Percentiles rank a stretch among this genome's conserved stretches.
Evolutionary conservation across 2,888 invertebrate species (phyloP).

Genomic region (Lasioglossum figueresi): DNA sequence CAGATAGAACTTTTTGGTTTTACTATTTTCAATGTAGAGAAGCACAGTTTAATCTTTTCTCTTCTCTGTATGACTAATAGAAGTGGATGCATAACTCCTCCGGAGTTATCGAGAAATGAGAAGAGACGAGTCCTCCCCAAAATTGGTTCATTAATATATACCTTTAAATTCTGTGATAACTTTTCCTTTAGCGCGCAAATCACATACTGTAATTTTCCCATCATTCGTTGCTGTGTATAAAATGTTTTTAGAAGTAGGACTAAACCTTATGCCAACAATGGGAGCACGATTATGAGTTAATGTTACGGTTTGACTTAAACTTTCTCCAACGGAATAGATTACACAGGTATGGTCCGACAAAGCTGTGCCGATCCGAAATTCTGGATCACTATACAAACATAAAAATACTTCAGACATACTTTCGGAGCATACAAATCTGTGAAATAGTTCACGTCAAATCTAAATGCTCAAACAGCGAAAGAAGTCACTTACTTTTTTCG

Average conservation of each 20-base stretch:
- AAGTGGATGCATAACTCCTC: constrained; percentile 65
- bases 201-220: constrained; percentile 87
- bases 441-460: constrained; percentile 29
- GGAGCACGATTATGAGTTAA: constrained; percentile 84
- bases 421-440: background rate
- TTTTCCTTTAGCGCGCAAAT: constrained; percentile 86
- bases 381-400: constrained; percentile 73
- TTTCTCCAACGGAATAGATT: constrained; percentile 84
- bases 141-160: constrained; percentile 59
- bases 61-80: constrained; percentile 53
- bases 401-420: background rate
- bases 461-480: background rate
- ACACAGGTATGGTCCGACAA: constrained; percentile 85
- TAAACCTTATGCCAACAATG: constrained; percentile 87
- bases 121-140: background rate
- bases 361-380: constrained; percentile 84
- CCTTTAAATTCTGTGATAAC: constrained; percentile 83
- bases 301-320: constrained; percentile 80
- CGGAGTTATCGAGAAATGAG: too few species aligned
- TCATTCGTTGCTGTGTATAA: constrained; percentile 87
- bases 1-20: background rate
- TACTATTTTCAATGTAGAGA: background rate
- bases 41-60: constrained; percentile 8
- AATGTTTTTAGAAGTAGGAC: constrained; percentile 85
- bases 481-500: background rate